Evolutionary conservation across 2,888 invertebrate genomes (phyloP).

Genomic region (Dinocampus coccinellae): DNA sequence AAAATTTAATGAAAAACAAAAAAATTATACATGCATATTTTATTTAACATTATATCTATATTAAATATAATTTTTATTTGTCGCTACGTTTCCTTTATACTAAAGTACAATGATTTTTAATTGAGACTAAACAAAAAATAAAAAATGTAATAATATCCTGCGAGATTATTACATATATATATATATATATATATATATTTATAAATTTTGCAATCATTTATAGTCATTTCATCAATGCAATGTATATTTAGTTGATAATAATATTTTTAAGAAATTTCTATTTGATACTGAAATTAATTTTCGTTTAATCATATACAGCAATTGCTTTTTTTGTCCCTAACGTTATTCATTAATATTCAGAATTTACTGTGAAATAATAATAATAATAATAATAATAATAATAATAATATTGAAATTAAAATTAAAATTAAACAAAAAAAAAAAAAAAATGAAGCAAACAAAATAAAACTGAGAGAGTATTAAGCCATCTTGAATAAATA

Average conservation of each 20-base stretch:
- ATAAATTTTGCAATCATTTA: constrained; percentile 59
- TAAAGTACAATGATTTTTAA: constrained; percentile 13
- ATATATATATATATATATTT: constrained; percentile 28
- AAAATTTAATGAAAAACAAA: background rate
- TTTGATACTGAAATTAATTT: background rate
- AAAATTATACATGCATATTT: background rate
- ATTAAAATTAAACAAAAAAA: too few relatives aligned
- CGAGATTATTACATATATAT: constrained; percentile 41
- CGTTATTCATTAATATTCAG: constrained; percentile 18
- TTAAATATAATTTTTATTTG: background rate
- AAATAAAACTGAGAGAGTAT: background rate
- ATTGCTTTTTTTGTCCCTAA: constrained; percentile 13
- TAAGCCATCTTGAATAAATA: background rate
- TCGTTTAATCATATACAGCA: background rate
- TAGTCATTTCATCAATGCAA: constrained; percentile 68
- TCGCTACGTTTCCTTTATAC: background rate
- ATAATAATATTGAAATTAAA: too few relatives aligned
- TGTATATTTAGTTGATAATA: constrained; percentile 62
- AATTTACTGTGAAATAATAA: constrained; percentile 9
- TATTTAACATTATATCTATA: background rate
- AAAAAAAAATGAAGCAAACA: too few relatives aligned
- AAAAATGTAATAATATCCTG: constrained; percentile 49
- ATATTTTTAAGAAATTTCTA: constrained; percentile 55
- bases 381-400: background rate
- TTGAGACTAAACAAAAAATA: constrained; percentile 34